Conservation (phyloP, 2,888 invertebrate species). For the Ormyrus nitidulus region DNA sequence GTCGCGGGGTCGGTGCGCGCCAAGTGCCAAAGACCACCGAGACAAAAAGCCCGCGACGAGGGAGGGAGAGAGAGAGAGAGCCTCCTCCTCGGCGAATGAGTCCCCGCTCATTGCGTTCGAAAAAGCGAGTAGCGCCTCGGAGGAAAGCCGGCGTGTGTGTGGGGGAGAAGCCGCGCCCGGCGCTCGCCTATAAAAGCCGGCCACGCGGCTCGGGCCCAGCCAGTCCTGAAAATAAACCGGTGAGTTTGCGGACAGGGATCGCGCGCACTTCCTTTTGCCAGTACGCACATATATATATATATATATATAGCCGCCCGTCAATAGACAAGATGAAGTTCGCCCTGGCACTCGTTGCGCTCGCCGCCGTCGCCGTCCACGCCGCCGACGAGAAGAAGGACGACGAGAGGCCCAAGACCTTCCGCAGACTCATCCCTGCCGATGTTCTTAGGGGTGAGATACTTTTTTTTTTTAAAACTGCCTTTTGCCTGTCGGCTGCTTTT, state of each 20-base stretch:
- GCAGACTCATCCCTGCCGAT: slow-evolving; percentile 91
- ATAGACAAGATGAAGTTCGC: slow-evolving; percentile 73
- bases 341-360: slow-evolving; percentile 77
- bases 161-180: slow-evolving; percentile 15
- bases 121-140: too few relatives aligned
- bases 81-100: neutral
- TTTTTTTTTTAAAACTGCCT: too few relatives aligned
- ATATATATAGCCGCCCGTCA: too few relatives aligned
- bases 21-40: too few relatives aligned
- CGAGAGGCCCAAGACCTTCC: slow-evolving; percentile 82
- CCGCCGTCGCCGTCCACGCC: slow-evolving; percentile 71
- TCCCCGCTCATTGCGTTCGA: too few relatives aligned
- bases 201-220: slow-evolving; percentile 68
- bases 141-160: neutral
- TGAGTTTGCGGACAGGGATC: slow-evolving; percentile 54
- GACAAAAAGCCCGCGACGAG: neutral
- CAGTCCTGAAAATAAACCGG: slow-evolving; percentile 70
- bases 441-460: slow-evolving; percentile 87
- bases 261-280: too few relatives aligned
- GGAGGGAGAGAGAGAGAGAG: neutral
- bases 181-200: slow-evolving; percentile 70
- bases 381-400: slow-evolving; percentile 44
- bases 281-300: neutral
- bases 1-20: too few relatives aligned
- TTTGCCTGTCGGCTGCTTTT: too few relatives aligned